phyloP scores from a whole-genome alignment of 2,888 invertebrate species.

The Cosmopolites sordidus region DNA sequence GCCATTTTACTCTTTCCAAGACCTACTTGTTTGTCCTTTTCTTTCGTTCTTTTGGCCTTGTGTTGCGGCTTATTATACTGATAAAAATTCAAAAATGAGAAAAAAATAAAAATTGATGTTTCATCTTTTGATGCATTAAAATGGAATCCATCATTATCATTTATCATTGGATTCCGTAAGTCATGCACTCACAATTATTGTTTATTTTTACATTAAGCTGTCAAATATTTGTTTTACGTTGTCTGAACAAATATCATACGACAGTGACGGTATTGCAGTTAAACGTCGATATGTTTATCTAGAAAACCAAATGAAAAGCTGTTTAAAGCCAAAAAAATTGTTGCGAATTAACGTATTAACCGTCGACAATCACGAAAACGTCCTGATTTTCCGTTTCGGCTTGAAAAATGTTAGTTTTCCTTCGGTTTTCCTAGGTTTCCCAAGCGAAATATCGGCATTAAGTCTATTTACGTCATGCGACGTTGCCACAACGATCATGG shows the following conservation, averaged over 20 bases:
- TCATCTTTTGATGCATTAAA: too few species aligned
- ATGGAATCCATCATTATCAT: too few species aligned
- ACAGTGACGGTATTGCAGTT: not conserved
- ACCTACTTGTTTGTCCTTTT: too few species aligned
- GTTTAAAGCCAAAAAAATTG: not conserved
- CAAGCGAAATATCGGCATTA: slow-evolving; percentile 2
- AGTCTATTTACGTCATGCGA: slow-evolving; percentile 9
- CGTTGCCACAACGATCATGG: slow-evolving; percentile 4
- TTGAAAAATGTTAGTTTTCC: not conserved
- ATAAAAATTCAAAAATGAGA: too few species aligned
- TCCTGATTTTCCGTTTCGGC: not conserved
- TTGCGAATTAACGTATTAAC: not conserved
- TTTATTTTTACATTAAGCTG: not conserved
- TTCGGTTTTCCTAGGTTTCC: not conserved
- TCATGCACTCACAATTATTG: not conserved
- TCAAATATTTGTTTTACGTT: slow-evolving; percentile 1
- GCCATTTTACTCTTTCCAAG: too few species aligned
- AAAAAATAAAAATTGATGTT: too few species aligned
- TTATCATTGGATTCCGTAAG: too few species aligned
- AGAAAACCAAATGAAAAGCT: not conserved
- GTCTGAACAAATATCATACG: not conserved
- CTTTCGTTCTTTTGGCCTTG: too few species aligned
- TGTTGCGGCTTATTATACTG: too few species aligned
- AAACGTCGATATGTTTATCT: not conserved
- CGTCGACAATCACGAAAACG: not conserved